These are phyloP conservation scores for Oncorhynchus gorbuscha DNA, from an alignment of 2,113 vertebrate species.

Conservation along the genomic window DNA sequence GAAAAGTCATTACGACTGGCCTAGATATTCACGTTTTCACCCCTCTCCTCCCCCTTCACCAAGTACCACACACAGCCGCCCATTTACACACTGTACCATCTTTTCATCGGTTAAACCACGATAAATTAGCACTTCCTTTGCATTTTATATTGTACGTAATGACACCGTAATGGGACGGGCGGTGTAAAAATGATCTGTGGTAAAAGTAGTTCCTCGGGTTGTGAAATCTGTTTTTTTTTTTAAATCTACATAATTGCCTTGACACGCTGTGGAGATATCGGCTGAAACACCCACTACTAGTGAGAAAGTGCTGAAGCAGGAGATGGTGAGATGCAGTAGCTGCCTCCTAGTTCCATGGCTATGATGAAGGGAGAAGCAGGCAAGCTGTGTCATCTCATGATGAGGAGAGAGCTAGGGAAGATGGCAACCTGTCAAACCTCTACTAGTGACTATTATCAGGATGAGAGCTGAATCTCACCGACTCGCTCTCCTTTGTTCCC, in stretches of 20 bases:
- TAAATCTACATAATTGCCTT: neutral
- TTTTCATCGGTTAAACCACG: neutral
- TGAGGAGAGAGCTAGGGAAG: constrained; percentile 1
- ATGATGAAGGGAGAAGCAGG: neutral
- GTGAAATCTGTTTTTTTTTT: neutral
- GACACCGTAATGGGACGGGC: neutral
- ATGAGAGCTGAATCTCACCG: neutral
- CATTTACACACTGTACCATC: neutral
- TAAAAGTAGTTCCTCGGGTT: neutral
- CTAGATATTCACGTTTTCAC: constrained; percentile 53
- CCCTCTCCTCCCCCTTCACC: constrained; percentile 5
- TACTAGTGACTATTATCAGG: neutral
- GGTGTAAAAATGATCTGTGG: neutral
- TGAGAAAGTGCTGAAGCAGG: neutral
- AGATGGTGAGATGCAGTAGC: neutral
- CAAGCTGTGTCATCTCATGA: neutral
- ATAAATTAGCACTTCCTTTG: neutral
- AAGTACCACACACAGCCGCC: neutral
- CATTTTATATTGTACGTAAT: neutral
- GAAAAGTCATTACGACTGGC: constrained; percentile 58
- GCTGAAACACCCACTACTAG: neutral
- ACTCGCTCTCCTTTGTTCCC: neutral
- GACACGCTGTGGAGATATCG: neutral
- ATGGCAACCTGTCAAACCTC: constrained; percentile 12
- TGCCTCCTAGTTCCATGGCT: neutral